Conservation (phyloP, 1,140 invertebrate species). For the Psilanteris sp. region DNA sequence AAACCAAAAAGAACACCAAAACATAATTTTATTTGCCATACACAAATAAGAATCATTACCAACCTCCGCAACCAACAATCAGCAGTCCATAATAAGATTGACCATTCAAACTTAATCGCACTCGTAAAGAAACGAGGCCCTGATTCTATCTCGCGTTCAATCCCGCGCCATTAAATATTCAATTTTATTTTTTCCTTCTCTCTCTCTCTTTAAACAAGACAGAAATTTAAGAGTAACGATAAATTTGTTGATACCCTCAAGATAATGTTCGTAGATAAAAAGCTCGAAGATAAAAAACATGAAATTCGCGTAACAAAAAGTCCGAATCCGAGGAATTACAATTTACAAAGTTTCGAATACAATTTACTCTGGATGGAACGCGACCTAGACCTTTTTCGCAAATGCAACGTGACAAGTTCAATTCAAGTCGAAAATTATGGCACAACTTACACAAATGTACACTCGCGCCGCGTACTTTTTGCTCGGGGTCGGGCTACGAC, state of each 20-base stretch:
- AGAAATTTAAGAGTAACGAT: background rate
- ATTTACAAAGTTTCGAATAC: conserved; percentile 51
- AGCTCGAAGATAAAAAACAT: conserved; percentile 31
- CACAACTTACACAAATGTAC: conserved; percentile 31
- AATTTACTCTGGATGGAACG: conserved; percentile 32
- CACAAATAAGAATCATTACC: too few relatives aligned
- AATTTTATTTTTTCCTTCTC: conserved; percentile 18
- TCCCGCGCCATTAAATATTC: conserved; percentile 11
- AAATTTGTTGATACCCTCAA: conserved; percentile 19
- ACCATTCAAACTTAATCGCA: too few relatives aligned
- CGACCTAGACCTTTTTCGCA: conserved; percentile 61
- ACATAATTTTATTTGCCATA: too few relatives aligned
- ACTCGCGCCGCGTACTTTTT: conserved; percentile 34
- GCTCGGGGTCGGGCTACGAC: conserved; percentile 7
- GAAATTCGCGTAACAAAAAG: conserved; percentile 43
- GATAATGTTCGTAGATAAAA: conserved; percentile 35
- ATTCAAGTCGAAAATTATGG: conserved; percentile 56
- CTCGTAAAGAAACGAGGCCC: too few relatives aligned
- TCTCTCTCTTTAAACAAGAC: too few relatives aligned
- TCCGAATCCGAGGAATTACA: conserved; percentile 33
- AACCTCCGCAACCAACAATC: too few relatives aligned
- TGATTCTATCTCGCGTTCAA: conserved; percentile 4
- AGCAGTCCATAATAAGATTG: too few relatives aligned
- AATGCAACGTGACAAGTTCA: conserved; percentile 53
- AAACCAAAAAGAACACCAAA: background rate